These are phyloP conservation scores for Hemiprocne comata DNA, from an alignment of 2,113 vertebrate genomes.

Conservation along the genomic window DNA sequence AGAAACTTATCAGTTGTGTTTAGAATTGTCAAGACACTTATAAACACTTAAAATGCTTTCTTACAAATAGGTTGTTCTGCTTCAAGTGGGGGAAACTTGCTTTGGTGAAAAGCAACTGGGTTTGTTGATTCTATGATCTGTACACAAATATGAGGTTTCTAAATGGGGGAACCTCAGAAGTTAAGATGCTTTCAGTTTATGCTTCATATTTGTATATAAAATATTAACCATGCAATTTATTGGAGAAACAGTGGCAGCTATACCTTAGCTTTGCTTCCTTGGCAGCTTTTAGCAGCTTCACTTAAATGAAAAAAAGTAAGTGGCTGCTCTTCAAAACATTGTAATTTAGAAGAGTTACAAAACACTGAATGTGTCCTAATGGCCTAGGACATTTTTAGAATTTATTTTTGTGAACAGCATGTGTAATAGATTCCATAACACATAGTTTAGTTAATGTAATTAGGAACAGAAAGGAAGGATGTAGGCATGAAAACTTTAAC, in stretches of 20 bases:
- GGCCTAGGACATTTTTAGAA: not conserved
- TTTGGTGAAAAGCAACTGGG: not conserved
- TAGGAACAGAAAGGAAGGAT: not conserved
- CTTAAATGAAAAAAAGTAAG: not conserved
- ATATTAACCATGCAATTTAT: not conserved
- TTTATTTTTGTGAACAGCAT: not conserved
- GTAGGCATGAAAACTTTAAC: not conserved
- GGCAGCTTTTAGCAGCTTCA: not conserved
- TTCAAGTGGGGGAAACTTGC: constrained; percentile 3
- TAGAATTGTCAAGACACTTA: constrained; percentile 5
- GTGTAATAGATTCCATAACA: not conserved
- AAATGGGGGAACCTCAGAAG: not conserved
- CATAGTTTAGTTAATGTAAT: not conserved
- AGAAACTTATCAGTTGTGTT: not conserved
- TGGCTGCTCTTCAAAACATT: not conserved
- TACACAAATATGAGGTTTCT: not conserved
- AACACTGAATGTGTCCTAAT: not conserved
- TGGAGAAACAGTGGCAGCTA: not conserved
- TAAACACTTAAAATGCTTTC: not conserved
- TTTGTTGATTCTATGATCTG: constrained; percentile 30
- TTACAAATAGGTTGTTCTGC: constrained; percentile 9
- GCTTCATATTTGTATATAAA: not conserved
- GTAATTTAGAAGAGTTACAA: not conserved
- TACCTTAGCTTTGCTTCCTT: not conserved
- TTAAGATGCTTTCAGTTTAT: not conserved